Evolutionary conservation across 2,113 vertebrate genomes (phyloP).

Genomic region (Oreochromis niloticus): DNA sequence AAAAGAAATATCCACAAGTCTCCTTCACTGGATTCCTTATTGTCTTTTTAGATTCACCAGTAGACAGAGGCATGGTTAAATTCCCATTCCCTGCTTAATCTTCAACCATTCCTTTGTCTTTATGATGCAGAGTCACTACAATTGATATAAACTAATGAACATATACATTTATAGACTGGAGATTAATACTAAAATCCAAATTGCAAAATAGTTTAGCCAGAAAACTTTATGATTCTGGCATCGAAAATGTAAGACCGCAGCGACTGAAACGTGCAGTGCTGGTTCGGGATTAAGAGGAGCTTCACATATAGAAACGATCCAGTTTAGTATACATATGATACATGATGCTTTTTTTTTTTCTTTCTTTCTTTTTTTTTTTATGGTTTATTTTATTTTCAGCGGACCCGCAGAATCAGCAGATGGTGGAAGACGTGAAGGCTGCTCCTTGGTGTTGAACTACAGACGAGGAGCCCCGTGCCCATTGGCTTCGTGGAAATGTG

Average conservation of each 20-base stretch:
- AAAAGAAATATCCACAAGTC: background rate
- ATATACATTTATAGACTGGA: background rate
- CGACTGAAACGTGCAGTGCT: rapidly evolving
- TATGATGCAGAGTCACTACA: background rate
- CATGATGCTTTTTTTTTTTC: too few species aligned
- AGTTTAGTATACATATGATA: background rate
- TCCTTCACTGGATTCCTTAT: background rate
- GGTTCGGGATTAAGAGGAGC: background rate
- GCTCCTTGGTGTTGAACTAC: background rate
- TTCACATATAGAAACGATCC: background rate
- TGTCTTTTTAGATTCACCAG: rapidly evolving
- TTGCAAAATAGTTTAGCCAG: background rate
- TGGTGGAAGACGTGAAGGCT: background rate
- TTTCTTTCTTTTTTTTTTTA: too few species aligned
- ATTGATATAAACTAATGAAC: background rate
- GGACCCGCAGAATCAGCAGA: background rate
- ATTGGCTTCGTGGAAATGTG: constrained; percentile 18
- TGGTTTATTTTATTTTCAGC: background rate
- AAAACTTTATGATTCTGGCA: background rate
- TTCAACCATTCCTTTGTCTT: background rate
- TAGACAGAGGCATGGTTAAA: background rate
- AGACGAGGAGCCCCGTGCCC: background rate
- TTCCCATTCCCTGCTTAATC: background rate
- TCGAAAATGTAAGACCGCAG: background rate
- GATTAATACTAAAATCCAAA: background rate